Percentiles rank a stretch among this genome's conserved stretches.
phyloP scores from a whole-genome alignment of 2,888 invertebrate genomes.

The Cosmorhoe ocellata region DNA sequence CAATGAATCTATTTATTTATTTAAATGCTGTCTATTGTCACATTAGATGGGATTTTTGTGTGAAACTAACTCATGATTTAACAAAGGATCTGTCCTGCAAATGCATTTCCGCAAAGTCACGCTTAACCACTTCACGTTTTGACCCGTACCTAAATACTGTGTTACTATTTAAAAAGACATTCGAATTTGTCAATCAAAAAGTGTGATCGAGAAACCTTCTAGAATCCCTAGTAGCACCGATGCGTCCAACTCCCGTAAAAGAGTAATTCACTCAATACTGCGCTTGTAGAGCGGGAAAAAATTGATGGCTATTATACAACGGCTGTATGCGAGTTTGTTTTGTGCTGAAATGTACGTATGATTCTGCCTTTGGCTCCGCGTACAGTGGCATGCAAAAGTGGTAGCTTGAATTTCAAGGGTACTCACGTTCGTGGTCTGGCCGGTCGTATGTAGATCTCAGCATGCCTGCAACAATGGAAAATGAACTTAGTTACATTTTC shows the following conservation, averaged over 20 bases:
- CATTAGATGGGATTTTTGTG: no score
- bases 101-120: no score
- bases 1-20: no score
- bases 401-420: not conserved
- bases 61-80: no score
- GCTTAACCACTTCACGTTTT: no score
- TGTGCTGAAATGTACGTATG: slow-evolving; percentile 41
- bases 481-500: not conserved
- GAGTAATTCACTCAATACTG: slow-evolving; percentile 59
- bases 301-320: slow-evolving; percentile 53
- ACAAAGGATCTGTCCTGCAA: no score
- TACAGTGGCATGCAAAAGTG: slow-evolving; percentile 6
- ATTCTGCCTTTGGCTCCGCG: slow-evolving; percentile 8
- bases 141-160: no score
- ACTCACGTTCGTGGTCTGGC: slow-evolving; percentile 81
- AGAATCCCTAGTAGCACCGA: slow-evolving; percentile 40
- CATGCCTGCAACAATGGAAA: slow-evolving; percentile 66
- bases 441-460: slow-evolving; percentile 78
- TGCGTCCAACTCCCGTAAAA: slow-evolving; percentile 38
- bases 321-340: slow-evolving; percentile 35
- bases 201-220: slow-evolving; percentile 8
- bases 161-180: no score
- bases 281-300: slow-evolving; percentile 50
- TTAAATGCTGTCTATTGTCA: no score
- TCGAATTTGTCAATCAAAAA: no score